These are phyloP conservation scores for Catharus minimus DNA, from an alignment of 2,113 vertebrate genomes.

Conservation along the genomic window DNA sequence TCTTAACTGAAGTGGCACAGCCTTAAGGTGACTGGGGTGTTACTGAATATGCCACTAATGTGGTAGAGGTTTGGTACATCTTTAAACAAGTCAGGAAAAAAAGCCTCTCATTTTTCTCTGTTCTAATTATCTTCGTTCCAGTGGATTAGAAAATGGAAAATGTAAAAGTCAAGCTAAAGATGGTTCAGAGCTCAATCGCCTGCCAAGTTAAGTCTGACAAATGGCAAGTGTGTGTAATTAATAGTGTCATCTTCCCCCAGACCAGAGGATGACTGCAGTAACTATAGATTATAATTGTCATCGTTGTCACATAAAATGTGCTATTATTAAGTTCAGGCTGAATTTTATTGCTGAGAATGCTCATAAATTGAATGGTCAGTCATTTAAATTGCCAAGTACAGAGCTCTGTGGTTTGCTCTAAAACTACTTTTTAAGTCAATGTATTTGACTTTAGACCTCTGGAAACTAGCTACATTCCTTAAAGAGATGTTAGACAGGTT, in stretches of 20 bases:
- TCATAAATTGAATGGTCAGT: conserved; percentile 88
- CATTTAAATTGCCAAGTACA: conserved; percentile 85
- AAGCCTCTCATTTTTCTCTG: conserved; percentile 72
- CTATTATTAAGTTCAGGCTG: conserved; percentile 87
- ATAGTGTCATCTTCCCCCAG: conserved; percentile 78
- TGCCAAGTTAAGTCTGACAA: conserved; percentile 86
- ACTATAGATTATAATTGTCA: conserved; percentile 90
- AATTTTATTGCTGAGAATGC: conserved; percentile 84
- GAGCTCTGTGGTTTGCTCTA: conserved; percentile 68
- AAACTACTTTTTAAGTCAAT: conserved; percentile 72
- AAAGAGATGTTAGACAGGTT: conserved; percentile 71
- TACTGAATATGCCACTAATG: conserved; percentile 5
- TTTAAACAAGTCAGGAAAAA: conserved; percentile 34
- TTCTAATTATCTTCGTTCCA: conserved; percentile 83
- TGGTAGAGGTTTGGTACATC: conserved; percentile 1
- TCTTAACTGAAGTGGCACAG: conserved; percentile 21
- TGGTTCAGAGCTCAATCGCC: conserved; percentile 76
- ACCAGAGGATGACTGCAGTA: conserved; percentile 80
- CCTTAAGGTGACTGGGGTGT: conserved; percentile 10
- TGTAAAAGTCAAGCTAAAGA: conserved; percentile 80
- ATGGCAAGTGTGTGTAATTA: conserved; percentile 82
- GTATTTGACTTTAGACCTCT: conserved; percentile 79
- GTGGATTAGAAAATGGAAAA: conserved; percentile 83
- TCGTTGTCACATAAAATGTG: conserved; percentile 89
- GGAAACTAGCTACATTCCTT: conserved; percentile 73